These are phyloP conservation scores for Hirtodrosophila duncani DNA, from an alignment of 2,888 invertebrate genomes.

Conservation along the genomic window DNA sequence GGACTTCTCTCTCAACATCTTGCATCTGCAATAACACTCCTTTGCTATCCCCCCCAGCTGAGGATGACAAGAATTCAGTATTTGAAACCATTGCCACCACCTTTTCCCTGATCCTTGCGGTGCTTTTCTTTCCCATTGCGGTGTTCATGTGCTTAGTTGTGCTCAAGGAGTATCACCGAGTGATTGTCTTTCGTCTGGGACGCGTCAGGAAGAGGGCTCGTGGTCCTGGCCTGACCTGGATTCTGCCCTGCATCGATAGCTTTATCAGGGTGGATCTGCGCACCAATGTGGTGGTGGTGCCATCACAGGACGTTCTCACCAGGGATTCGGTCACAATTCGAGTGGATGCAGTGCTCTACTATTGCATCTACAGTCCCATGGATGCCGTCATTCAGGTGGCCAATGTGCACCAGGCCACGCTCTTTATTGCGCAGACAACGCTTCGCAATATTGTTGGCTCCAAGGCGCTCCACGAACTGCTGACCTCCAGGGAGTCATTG, in stretches of 20 bases:
- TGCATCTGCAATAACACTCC: background rate
- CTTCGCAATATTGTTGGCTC: constrained; percentile 94
- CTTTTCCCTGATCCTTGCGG: constrained; percentile 22
- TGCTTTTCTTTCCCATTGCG: constrained; percentile 65
- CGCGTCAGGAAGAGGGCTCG: constrained; percentile 77
- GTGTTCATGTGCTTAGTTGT: constrained; percentile 70
- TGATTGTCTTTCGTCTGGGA: constrained; percentile 83
- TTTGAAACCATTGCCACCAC: constrained; percentile 22
- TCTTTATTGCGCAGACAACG: constrained; percentile 88
- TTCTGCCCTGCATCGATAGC: constrained; percentile 82
- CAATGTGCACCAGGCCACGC: constrained; percentile 82
- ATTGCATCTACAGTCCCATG: constrained; percentile 85
- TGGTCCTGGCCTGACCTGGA: constrained; percentile 81
- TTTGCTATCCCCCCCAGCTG: constrained; percentile 21
- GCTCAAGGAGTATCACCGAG: constrained; percentile 81
- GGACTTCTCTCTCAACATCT: fast-evolving
- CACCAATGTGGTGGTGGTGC: constrained; percentile 81
- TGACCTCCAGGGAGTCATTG: constrained; percentile 93
- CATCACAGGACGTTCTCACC: constrained; percentile 84
- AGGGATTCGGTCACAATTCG: constrained; percentile 95
- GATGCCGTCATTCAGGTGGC: constrained; percentile 85
- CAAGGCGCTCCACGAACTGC: constrained; percentile 90
- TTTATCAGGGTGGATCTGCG: constrained; percentile 81
- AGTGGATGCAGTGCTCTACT: constrained; percentile 92
- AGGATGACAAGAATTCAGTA: constrained; percentile 11